Evolutionary conservation across 2,888 invertebrate species (phyloP), one percentile per base, ranked within the genome.

Genomic region (Malthinus flaveolus): DNA sequence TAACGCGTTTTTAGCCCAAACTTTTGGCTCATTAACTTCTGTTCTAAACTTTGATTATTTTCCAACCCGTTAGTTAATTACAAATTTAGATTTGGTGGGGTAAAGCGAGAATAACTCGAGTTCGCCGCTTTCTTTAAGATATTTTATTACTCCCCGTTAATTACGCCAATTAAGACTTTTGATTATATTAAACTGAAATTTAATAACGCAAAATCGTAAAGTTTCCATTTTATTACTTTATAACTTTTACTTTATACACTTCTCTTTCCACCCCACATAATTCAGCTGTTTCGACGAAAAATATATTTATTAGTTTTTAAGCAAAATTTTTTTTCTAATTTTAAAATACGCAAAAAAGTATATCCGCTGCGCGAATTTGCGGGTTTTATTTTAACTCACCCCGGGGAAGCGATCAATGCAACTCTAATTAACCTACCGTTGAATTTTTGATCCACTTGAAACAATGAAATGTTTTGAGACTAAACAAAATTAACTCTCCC

Each of bases 381-480:
- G 39, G 15, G 13, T 42, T 42, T 56, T 50, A 42, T 49, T 57
- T 44, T 46, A 42, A 57, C 53, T 12, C 66, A 60, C 70, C 73
- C 73, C 55, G 65, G 65, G 75, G 78, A 73, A 57, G 66, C 78
- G 79, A 81, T 81, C 80, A 80, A 81, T 80, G 78, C 76, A 76
- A 79, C 78, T 82, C 81, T 83, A 84, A 84, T 84, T 84, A 84
- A 83, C 81, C 81, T 80, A 75, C 80, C 81, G 83, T 80, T 84
- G 84, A 84, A 84, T 84, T 84, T 84, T 84, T 84, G 83, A 84
- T 84, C 84, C 83, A 81, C 79, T 80, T 82, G 83, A 83, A 84
- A 84, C 84, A 84, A 84, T 84, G 83, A 79, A 80, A 80, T 85
- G 84, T 85, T 85, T 85, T 85, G 82, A 84, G 82, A 84, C 81